Conservation (phyloP, 2,113 vertebrate species). For the Arothron firmamentum region DNA sequence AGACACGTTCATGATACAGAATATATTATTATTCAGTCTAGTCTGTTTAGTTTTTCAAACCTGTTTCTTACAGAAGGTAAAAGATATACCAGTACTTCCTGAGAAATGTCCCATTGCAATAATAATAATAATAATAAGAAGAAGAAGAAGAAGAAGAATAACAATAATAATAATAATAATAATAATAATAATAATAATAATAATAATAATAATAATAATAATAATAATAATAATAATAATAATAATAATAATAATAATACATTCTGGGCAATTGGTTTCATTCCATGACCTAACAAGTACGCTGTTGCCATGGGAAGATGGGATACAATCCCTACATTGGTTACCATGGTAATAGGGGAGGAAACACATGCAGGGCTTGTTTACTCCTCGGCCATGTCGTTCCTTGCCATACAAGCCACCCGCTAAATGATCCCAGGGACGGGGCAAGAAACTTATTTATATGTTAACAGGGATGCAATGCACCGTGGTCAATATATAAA, state of each 20-base stretch:
- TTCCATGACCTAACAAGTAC: conserved; percentile 59
- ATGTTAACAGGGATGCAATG: conserved; percentile 19
- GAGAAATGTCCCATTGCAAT: too few species aligned
- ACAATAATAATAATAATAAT: too few species aligned
- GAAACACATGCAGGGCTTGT: conserved; percentile 55
- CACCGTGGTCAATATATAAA: conserved; percentile 8
- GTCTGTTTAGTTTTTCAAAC: too few species aligned
- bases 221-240: conserved; percentile 4
- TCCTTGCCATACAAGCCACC: conserved; percentile 1
- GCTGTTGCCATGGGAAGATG: conserved; percentile 68
- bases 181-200: too few species aligned
- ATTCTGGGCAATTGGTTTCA: background rate
- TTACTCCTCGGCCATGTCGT: conserved; percentile 54
- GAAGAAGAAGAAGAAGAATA: too few species aligned
- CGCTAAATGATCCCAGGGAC: conserved; percentile 28
- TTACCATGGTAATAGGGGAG: conserved; percentile 64
- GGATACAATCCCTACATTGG: conserved; percentile 60
- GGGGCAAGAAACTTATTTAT: conserved; percentile 24
- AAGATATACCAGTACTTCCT: too few species aligned
- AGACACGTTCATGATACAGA: too few species aligned
- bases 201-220: too few species aligned
- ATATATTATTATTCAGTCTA: too few species aligned
- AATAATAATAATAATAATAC: too few species aligned
- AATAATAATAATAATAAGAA: too few species aligned
- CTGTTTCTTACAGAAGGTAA: too few species aligned